phyloP scores from a whole-genome alignment of 2,113 vertebrate genomes.

The Narcine bancroftii region DNA sequence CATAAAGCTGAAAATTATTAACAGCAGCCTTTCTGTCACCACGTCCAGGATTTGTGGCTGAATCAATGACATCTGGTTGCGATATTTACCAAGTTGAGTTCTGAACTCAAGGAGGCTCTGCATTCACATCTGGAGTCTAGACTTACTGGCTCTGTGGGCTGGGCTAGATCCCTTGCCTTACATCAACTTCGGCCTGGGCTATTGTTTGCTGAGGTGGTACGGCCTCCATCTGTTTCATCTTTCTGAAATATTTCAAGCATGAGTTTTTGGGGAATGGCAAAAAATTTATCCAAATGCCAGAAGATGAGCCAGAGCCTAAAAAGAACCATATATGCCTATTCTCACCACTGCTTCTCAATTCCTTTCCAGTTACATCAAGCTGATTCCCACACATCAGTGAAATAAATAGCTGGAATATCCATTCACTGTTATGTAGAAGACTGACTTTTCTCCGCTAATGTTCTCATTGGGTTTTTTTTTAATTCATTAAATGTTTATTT shows the following conservation, averaged over 20 bases:
- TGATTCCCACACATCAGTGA: not conserved
- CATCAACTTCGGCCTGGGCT: slow-evolving; percentile 42
- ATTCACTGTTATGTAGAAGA: not conserved
- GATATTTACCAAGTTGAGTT: slow-evolving; percentile 50
- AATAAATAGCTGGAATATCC: slow-evolving; percentile 20
- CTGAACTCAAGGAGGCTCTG: slow-evolving; percentile 49
- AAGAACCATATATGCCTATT: slow-evolving; percentile 36
- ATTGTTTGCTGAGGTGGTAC: slow-evolving; percentile 45
- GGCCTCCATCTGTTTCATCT: slow-evolving; percentile 41
- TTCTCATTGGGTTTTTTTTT: not conserved
- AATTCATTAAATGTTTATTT: not conserved
- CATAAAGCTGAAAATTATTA: slow-evolving; percentile 42
- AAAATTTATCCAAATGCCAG: slow-evolving; percentile 39
- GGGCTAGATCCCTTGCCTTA: slow-evolving; percentile 48
- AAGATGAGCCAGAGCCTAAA: slow-evolving; percentile 25
- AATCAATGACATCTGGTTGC: slow-evolving; percentile 69
- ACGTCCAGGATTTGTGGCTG: slow-evolving; percentile 56
- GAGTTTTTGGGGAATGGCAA: slow-evolving; percentile 34
- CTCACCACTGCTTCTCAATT: slow-evolving; percentile 33
- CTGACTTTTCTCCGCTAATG: not conserved
- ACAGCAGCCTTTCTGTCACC: slow-evolving; percentile 60
- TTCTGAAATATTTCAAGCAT: slow-evolving; percentile 40
- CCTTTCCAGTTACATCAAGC: slow-evolving; percentile 28
- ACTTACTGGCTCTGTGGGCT: slow-evolving; percentile 61
- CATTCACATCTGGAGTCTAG: slow-evolving; percentile 77